These are phyloP conservation scores for Habropoda laboriosa DNA, from an alignment of 1,140 invertebrate species.

Conservation along the genomic window DNA sequence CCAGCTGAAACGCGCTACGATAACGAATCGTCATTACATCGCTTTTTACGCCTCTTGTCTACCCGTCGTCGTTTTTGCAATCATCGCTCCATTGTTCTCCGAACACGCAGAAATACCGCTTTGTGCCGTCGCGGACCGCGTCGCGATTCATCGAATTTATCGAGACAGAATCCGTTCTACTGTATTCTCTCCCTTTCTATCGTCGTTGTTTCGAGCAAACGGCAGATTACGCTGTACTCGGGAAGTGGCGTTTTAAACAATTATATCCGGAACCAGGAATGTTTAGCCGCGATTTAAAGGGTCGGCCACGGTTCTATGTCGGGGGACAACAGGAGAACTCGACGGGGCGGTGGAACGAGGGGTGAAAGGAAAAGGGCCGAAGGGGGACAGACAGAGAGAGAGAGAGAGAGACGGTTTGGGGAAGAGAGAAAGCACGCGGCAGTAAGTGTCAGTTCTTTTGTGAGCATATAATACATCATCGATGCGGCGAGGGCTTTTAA, in stretches of 20 bases:
- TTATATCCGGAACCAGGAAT: slow-evolving; percentile 2
- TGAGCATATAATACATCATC: slow-evolving; percentile 66
- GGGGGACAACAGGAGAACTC: slow-evolving; percentile 8
- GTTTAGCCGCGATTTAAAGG: slow-evolving; percentile 18
- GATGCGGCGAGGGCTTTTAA: slow-evolving; percentile 66
- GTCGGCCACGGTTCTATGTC: background rate
- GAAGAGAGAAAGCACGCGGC: background rate
- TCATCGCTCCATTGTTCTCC: slow-evolving; percentile 39
- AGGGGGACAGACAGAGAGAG: background rate
- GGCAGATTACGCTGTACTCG: background rate
- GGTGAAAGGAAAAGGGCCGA: background rate
- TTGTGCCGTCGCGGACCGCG: background rate
- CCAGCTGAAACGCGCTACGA: background rate
- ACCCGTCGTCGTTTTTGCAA: slow-evolving; percentile 34
- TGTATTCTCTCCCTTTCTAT: background rate
- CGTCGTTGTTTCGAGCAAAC: background rate
- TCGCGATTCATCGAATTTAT: slow-evolving; percentile 35
- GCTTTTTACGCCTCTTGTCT: slow-evolving; percentile 24
- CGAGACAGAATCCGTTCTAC: background rate
- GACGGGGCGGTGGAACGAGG: background rate
- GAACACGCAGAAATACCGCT: background rate
- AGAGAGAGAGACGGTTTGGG: no score
- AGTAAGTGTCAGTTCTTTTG: slow-evolving; percentile 62
- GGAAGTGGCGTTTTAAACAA: background rate
- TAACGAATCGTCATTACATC: slow-evolving; percentile 40